Conservation (phyloP, 2,888 invertebrate species). For the Sphaeridia pumilis region DNA sequence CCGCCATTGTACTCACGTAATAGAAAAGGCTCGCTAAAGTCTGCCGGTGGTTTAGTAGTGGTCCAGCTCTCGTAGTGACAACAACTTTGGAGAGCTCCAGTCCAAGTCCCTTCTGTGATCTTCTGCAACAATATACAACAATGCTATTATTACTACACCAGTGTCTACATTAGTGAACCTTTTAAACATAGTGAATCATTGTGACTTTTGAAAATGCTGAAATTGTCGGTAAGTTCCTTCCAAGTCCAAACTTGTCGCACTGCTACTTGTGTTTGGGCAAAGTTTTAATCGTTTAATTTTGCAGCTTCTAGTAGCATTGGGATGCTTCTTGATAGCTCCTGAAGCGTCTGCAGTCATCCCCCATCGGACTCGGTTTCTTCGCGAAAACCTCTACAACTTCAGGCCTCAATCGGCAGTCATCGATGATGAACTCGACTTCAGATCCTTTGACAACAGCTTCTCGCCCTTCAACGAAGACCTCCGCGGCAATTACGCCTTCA, state of each 20-base stretch:
- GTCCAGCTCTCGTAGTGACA: no score
- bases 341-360: not conserved
- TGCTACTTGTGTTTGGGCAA: no score
- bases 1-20: not conserved
- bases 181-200: no score
- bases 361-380: not conserved
- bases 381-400: not conserved
- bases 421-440: slow-evolving; percentile 8
- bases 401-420: slow-evolving; percentile 7
- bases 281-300: not conserved
- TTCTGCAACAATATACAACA: no score
- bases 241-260: not conserved
- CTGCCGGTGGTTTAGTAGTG: no score
- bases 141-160: no score
- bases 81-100: no score
- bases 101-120: no score
- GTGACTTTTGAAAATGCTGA: not conserved
- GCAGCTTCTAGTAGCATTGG: not conserved
- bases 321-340: not conserved
- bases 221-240: not conserved
- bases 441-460: slow-evolving; percentile 11
- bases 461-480: not conserved
- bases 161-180: no score
- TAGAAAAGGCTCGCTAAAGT: slow-evolving; percentile 5
- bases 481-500: not conserved